phyloP scores from a whole-genome alignment of 2,113 vertebrate species.

The Meleagris gallopavo region DNA sequence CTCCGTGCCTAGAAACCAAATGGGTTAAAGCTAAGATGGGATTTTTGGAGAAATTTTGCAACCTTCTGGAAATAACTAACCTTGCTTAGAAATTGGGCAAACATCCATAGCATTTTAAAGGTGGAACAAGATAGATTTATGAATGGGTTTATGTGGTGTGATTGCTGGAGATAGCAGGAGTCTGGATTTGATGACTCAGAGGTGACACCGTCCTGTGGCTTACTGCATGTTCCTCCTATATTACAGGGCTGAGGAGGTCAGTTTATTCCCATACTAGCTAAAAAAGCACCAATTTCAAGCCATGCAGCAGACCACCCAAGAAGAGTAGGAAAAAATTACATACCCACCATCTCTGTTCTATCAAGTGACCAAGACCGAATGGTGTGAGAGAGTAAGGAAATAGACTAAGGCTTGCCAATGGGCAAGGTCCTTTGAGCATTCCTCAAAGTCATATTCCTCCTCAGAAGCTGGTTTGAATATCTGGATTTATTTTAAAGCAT shows the following conservation, averaged over 20 bases:
- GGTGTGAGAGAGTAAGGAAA: not conserved
- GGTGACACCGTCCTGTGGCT: not conserved
- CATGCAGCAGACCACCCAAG: not conserved
- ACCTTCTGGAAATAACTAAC: not conserved
- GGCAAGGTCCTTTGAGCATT: not conserved
- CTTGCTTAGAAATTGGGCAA: not conserved
- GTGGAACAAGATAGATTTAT: slow-evolving; percentile 16
- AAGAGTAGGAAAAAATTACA: not conserved
- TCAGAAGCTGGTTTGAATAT: not conserved
- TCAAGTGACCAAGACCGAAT: not conserved
- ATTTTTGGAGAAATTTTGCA: not conserved
- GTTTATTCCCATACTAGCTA: not conserved
- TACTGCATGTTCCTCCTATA: not conserved
- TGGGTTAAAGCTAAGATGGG: not conserved
- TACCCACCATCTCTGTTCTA: not conserved
- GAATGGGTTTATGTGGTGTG: not conserved
- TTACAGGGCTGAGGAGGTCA: not conserved
- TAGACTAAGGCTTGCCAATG: not conserved
- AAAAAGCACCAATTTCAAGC: not conserved
- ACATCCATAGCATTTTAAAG: not conserved
- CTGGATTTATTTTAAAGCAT: not conserved
- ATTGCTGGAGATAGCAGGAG: slow-evolving; percentile 25
- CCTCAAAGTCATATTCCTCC: not conserved
- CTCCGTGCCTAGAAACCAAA: not conserved
- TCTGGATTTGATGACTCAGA: slow-evolving; percentile 23